Evolutionary conservation across 1,140 invertebrate genomes (phyloP).

Genomic region (Penaeus japonicus): DNA sequence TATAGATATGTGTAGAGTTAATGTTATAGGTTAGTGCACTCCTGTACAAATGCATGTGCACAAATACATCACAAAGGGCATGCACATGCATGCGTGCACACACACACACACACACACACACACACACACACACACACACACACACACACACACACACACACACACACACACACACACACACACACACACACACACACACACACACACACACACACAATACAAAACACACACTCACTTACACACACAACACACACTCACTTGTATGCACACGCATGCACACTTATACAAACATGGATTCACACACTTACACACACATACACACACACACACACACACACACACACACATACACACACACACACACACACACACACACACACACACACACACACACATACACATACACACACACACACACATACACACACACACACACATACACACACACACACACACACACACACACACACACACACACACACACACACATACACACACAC

Average conservation of each 20-base stretch:
- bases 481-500: background rate
- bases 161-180: background rate
- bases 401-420: background rate
- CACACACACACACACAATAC: background rate
- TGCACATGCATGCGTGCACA: background rate
- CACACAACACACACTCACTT: too few species aligned
- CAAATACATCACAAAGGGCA: background rate
- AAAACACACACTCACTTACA: too few species aligned
- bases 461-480: background rate
- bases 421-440: slow-evolving; percentile 19
- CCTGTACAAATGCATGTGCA: background rate
- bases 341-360: background rate
- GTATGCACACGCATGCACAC: too few species aligned
- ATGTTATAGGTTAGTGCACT: background rate
- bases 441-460: slow-evolving; percentile 9
- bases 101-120: background rate
- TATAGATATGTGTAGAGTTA: background rate
- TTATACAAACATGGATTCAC: too few species aligned
- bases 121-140: background rate
- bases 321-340: background rate
- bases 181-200: background rate
- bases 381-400: background rate
- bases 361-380: background rate
- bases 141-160: background rate
- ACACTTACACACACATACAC: background rate